Evolutionary conservation across 2,113 vertebrate genomes (phyloP), one percentile per base, ranked within the genome.

Genomic region (Laticauda laticaudata): DNA sequence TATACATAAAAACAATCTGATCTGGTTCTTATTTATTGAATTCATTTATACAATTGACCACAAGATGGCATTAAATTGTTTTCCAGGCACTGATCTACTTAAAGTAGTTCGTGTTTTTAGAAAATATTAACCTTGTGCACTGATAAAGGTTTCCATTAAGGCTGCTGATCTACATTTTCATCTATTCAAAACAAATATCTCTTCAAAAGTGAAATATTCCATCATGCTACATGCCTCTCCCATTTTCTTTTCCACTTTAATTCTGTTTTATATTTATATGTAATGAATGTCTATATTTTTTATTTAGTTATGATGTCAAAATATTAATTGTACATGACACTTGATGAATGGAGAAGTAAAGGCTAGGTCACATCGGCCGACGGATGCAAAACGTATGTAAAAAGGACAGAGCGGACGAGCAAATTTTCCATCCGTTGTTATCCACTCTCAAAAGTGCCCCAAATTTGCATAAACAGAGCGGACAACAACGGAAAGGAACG

Each of bases 21-120:
- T 57, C 34, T 91, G 14, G 0, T 55, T 24, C 11, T 45, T 43
- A 86, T 8, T 45, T 91, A 64, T 87, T 92, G 48, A n/a, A 51
- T 61, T 59, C 11, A 10, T 34, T 91, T 5, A 24, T 64, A 1
- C 64, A 53, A 87, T 15, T 94, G 89, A 57, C 97, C 96, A 96
- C 95, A 93, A 97, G 97, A 87, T 97, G 96, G 95, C 96, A 18
- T 94, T 92, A 94, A 93, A 90, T 92, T 51, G 94, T 96, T 94
- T 93, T 81, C n/a, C 92, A 89, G 87, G 88, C 53, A 87, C 86
- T 34, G 43, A 54, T 61, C 87, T 91, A 51, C 24, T 54, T 51
- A 90, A 15, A 34, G 88, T 54, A 93, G 24, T 75, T 59, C 34
- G 21, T 54, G 6, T 61, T 89, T 81, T 12, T 3, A 5, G 8